A percentile compares a stretch with the other conserved stretches of the same genome.
Conservation (phyloP, 2,113 vertebrate species). For the Trachemys scripta region DNA sequence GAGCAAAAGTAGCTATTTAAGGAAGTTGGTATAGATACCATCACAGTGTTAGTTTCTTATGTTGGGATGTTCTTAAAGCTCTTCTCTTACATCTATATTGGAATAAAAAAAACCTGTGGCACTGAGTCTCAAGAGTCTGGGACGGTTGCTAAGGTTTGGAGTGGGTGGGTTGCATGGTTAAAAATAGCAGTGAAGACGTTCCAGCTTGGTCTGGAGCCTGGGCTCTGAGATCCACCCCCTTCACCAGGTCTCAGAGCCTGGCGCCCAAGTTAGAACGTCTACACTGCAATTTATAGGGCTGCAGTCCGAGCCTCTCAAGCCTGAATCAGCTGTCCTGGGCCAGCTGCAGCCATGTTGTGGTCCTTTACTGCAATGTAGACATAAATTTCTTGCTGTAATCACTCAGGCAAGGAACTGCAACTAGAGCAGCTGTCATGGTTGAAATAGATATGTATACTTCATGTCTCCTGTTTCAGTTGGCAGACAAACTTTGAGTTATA, state of each 20-base stretch:
- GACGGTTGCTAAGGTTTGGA: neutral
- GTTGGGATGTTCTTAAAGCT: slow-evolving; percentile 33
- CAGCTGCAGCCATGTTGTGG: neutral
- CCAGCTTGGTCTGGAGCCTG: neutral
- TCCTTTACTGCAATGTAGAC: neutral
- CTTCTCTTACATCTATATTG: neutral
- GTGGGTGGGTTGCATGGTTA: neutral
- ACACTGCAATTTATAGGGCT: neutral
- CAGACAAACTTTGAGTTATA: neutral
- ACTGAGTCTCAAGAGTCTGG: neutral
- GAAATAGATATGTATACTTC: neutral
- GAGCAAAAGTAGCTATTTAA: slow-evolving; percentile 26
- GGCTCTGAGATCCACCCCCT: neutral
- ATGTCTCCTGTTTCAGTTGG: neutral
- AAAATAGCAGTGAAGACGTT: no score
- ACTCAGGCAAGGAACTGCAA: neutral
- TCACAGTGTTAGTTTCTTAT: neutral
- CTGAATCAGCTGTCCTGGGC: neutral
- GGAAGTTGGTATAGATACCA: slow-evolving; percentile 37
- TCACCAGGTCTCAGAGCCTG: neutral
- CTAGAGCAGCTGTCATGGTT: neutral
- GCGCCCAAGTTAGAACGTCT: neutral
- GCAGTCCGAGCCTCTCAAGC: neutral
- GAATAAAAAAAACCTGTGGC: neutral
- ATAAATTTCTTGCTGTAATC: neutral